phyloP scores from a whole-genome alignment of 2,113 vertebrate genomes.

The Macquaria ambigua region DNA sequence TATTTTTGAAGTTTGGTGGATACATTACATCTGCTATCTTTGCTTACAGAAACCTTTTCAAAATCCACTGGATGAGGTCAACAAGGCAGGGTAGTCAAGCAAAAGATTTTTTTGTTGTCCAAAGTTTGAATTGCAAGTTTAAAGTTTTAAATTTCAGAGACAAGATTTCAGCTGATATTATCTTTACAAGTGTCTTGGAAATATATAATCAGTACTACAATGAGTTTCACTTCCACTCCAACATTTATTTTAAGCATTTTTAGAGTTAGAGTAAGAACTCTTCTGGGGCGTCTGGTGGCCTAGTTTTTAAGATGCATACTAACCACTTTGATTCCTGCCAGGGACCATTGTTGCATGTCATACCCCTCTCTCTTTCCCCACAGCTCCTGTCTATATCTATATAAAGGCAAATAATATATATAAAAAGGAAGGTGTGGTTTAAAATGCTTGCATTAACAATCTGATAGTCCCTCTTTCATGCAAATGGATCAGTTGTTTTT shows the following conservation, averaged over 20 bases:
- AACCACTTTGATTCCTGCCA: neutral
- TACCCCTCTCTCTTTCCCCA: neutral
- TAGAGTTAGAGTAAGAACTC: neutral
- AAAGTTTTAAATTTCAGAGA: neutral
- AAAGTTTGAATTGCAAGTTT: neutral
- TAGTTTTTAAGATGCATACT: neutral
- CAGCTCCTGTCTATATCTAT: neutral
- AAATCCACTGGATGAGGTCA: neutral
- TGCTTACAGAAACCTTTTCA: neutral
- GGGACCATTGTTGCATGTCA: neutral
- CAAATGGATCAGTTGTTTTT: neutral
- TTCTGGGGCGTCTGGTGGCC: neutral
- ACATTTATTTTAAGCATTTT: neutral
- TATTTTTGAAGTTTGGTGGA: no score
- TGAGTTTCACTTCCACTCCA: neutral
- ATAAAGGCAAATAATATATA: no score
- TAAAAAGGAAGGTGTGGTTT: neutral
- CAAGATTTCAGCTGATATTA: neutral
- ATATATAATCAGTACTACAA: neutral
- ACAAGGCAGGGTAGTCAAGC: neutral
- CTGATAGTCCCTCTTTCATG: neutral
- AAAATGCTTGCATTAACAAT: neutral
- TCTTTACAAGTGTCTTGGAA: neutral
- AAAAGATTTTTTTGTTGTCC: neutral
- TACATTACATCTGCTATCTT: neutral